Conservation (phyloP, 2,888 invertebrate genomes). For the Hirtodrosophila confusa region DNA sequence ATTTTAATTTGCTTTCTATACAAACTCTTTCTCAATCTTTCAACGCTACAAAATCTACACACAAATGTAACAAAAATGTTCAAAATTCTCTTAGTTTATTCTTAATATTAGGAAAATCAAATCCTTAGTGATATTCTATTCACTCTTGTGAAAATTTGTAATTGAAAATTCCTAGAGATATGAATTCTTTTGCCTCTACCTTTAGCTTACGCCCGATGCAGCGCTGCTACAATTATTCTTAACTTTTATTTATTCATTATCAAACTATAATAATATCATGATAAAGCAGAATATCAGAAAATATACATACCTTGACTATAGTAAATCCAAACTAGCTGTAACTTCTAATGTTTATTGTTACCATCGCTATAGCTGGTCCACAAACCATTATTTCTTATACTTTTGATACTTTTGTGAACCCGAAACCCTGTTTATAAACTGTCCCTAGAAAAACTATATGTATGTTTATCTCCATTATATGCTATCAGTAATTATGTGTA, state of each 20-base stretch:
- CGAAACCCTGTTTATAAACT: constrained; percentile 11
- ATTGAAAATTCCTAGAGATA: constrained; percentile 5
- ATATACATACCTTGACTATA: not conserved
- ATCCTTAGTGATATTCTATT: not conserved
- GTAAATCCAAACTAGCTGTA: not conserved
- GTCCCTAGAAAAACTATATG: constrained; percentile 25
- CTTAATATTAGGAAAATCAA: not conserved
- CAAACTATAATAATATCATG: constrained; percentile 5
- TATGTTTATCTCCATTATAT: constrained; percentile 14
- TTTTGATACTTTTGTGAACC: constrained; percentile 5
- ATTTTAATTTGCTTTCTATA: not conserved
- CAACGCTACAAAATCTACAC: not conserved
- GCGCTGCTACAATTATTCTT: constrained; percentile 63
- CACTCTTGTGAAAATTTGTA: constrained; percentile 10
- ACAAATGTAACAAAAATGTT: constrained; percentile 12
- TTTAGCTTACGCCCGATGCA: constrained; percentile 73
- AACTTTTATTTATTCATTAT: constrained; percentile 1
- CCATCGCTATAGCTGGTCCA: constrained; percentile 18
- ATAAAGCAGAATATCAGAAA: no score
- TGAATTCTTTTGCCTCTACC: constrained; percentile 9
- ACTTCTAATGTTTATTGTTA: constrained; percentile 2
- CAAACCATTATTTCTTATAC: constrained; percentile 7
- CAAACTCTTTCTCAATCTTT: not conserved
- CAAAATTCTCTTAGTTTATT: constrained; percentile 2
- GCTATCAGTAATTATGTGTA: constrained; percentile 19